Evolutionary conservation across 1,140 invertebrate species (phyloP), one percentile per base, ranked within the genome.

Genomic region (Grapholita molesta): DNA sequence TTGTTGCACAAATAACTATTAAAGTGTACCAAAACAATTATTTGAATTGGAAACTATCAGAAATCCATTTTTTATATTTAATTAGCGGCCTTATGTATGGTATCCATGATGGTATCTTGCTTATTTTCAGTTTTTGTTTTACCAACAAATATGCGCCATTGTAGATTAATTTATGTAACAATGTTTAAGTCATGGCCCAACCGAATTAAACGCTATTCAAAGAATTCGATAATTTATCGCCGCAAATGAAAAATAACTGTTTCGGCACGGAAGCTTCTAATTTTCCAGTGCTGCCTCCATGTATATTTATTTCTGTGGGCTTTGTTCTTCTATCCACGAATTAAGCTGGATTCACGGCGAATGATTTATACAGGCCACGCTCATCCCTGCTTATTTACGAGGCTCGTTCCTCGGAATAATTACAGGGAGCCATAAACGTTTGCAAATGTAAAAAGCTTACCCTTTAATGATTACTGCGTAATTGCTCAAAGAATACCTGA

Each of bases 321-420:
- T 85, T 88, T 84, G 81, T 87, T 88, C 84, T 88, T 84, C 79
- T 89, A 86, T 88, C 80, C 82, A 74, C 85, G 83, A 88, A 90
- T 86, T 88, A 90, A 88, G 80, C 76, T 71, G 78, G 81, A 88
- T 79, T 75, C 81, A 75, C 78, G 74, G 69, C 79, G 80, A 90
- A 90, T 90, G 85, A 90, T 90, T 90, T 90, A 90, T 86, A 88
- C 80, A 84, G 85, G 81, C 82, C 75, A 81, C 78, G 82, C 79
- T 90, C 82, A 89, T 87, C 85, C 87, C 76, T 72, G 28, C 86
- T 89, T 88, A 89, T 90, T 90, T 90, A 90, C 87, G 84, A 77
- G 70, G 73, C 73, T 69, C 81, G 79, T 79, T 79, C 78, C 79
- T 73, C 78, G 80, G 84, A 85, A 88, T 88, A 88, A 90, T 90